Evolutionary conservation across 2,888 invertebrate genomes (phyloP), one percentile per base, ranked within the genome.

Genomic region (Chesias legatella): DNA sequence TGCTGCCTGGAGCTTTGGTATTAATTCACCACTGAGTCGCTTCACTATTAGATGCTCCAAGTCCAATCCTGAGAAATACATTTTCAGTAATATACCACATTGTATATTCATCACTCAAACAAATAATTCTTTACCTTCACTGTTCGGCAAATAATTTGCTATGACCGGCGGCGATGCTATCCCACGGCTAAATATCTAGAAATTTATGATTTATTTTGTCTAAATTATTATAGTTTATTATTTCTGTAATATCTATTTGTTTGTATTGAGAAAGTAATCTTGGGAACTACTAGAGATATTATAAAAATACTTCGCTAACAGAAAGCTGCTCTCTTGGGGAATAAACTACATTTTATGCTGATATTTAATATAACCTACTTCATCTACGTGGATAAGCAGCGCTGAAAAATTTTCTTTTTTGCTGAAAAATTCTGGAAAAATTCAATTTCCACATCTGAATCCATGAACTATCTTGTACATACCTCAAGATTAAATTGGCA

Each of bases 401-500:
- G n/a, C n/a, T n/a, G n/a, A n/a, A n/a, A n/a, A n/a, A n/a, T n/a
- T n/a, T n/a, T n/a, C n/a, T n/a, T n/a, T n/a, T n/a, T n/a, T n/a
- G n/a, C n/a, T 23, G 1, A 22, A n/a, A 30, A 17, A 17, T 17
- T 5, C 3, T 17, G 5, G 3, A 17, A 17, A 17, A 17, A 17
- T 17, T 17, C 13, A 17, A 17, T 17, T 5, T 3, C 5, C 2
- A 17, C 13, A 17, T 17, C 2, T 2, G 13, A 17, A 3, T 17
- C 2, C 2, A 17, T 17, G 22, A 22, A 1, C 22, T 7, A 11
- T 22, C 7, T 17, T 27, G 3, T 7, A 40, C 9, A 61, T 69
- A 83, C 85, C 76, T 83, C 82, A 9, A 81, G 26, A 34, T 32
- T 67, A 33, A 72, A 76, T 32, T 59, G 53, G 49, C 85, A 85